phyloP scores from a whole-genome alignment of 2,797 vertebrate genomes.

The Melanotaenia parkinsoni region DNA sequence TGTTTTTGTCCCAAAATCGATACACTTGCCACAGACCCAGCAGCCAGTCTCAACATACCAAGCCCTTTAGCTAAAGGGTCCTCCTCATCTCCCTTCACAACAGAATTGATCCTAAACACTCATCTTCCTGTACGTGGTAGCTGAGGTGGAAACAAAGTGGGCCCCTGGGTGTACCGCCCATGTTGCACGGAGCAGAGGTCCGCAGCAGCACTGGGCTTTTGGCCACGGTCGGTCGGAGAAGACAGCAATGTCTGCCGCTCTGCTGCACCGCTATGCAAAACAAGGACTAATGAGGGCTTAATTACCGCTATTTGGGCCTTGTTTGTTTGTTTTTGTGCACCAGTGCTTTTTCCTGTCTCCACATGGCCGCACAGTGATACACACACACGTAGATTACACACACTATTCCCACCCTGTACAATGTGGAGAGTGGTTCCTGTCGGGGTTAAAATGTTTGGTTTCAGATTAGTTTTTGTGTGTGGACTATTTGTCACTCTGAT shows the following conservation, averaged over 20 bases:
- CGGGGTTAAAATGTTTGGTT: slow-evolving; percentile 16
- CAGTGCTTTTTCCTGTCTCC: slow-evolving; percentile 59
- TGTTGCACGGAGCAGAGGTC: slow-evolving; percentile 30
- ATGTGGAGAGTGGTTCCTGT: slow-evolving; percentile 28
- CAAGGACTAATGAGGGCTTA: slow-evolving; percentile 73
- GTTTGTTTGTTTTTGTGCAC: slow-evolving; percentile 77
- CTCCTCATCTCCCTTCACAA: slow-evolving; percentile 3
- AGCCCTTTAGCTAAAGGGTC: slow-evolving; percentile 11
- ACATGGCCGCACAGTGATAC: background rate
- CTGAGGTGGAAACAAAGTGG: slow-evolving; percentile 66
- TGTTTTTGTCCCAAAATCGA: background rate
- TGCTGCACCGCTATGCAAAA: slow-evolving; percentile 61
- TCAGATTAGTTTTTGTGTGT: slow-evolving; percentile 8
- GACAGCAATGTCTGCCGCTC: slow-evolving; percentile 56
- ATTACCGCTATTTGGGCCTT: slow-evolving; percentile 64
- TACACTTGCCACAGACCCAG: slow-evolving; percentile 7
- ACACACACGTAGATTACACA: background rate
- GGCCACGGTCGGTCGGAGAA: slow-evolving; percentile 31
- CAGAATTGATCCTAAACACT: slow-evolving; percentile 64
- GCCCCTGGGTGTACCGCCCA: slow-evolving; percentile 50
- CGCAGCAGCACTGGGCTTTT: slow-evolving; percentile 20
- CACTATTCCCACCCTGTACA: slow-evolving; percentile 32
- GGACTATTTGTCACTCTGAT: slow-evolving; percentile 14
- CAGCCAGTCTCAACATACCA: slow-evolving; percentile 18
- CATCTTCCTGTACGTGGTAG: slow-evolving; percentile 60